Evolutionary conservation across 2,888 invertebrate genomes (phyloP), one percentile per base, ranked within the genome.

Genomic region (Dolichomitus sp.): DNA sequence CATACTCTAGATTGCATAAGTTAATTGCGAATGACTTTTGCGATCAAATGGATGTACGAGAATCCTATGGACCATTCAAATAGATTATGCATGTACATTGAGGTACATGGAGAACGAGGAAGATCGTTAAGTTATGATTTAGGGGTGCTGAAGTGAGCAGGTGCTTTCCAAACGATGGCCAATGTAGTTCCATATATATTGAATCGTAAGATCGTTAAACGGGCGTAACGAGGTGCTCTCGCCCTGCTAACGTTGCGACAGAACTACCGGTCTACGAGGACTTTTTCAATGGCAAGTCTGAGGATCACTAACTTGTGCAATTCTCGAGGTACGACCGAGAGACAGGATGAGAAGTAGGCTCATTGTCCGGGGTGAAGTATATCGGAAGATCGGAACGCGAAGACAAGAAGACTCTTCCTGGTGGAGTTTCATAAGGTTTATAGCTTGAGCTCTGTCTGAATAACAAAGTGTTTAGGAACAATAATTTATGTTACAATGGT

Each of bases 271-370:
- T 69, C 54, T 50, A 14, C n/a, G 19, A 68, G 17, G 14, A 27
- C 50, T 37, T 37, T 50, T 37, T 63, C 50, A 17, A 37, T 50
- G 40, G 27, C 19, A 30, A 63, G 45, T 19, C 30, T 40, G 61
- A 61, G 42, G 59, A 61, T 63, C 52, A 42, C 33, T 19, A 54
- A 54, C 45, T 40, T 70, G 23, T 30, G 37, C 68, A 40, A 52
- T 45, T 54, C 33, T n/a, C 81, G 70, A 76, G 83, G 6, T 37
- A 37, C 37, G 17, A 33, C 17, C 17, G 87, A 87, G 89, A 87
- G 88, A 90, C 88, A 87, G 88, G 84, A 89, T 89, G 87, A 88
- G 87, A 86, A 87, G 87, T 89, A 87, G 88, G 85, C 81, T 89
- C 90, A 90, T 89, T 90, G 90, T 90, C 86, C 84, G 65, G 73